These are phyloP conservation scores for Tryphoninae sp. DNA, from an alignment of 2,888 invertebrate species.

Conservation along the genomic window DNA sequence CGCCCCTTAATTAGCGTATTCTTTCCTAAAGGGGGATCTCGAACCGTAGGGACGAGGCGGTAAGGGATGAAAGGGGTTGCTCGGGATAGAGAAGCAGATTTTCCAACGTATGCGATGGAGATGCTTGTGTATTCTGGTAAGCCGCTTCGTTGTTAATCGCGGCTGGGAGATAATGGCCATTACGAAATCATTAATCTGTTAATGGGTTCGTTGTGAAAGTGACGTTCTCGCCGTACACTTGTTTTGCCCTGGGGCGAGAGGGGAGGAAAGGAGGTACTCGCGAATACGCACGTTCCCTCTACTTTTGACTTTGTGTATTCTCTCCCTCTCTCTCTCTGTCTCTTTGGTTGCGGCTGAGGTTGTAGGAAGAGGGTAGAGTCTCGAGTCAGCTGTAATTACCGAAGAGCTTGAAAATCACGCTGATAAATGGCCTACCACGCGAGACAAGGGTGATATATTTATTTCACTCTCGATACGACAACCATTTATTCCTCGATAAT, in stretches of 20 bases:
- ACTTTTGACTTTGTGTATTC: not conserved
- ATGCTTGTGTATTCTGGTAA: conserved; percentile 44
- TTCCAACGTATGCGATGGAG: conserved; percentile 35
- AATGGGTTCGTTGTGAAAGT: conserved; percentile 69
- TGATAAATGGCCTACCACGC: not conserved
- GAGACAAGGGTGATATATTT: not conserved
- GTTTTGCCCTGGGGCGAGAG: not conserved
- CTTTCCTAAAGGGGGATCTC: conserved; percentile 34
- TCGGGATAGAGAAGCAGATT: conserved; percentile 1
- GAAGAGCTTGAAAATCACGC: not conserved
- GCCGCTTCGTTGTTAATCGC: conserved; percentile 56
- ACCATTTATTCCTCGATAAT: no score
- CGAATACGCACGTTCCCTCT: conserved; percentile 47
- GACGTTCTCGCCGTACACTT: conserved; percentile 38
- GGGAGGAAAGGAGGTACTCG: not conserved
- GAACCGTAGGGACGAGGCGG: not conserved
- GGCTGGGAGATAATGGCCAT: conserved; percentile 66
- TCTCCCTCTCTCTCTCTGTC: conserved; percentile 52
- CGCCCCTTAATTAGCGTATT: conserved; percentile 60
- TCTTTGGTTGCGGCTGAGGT: not conserved
- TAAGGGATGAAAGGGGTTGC: conserved; percentile 37
- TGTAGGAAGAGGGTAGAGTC: not conserved
- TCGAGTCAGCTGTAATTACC: not conserved
- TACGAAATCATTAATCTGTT: conserved; percentile 78
- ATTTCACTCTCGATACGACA: not conserved